A percentile compares a stretch with the other conserved stretches of the same genome.
Conservation (phyloP, 2,797 vertebrate species). For the Cichlasoma orientale region DNA sequence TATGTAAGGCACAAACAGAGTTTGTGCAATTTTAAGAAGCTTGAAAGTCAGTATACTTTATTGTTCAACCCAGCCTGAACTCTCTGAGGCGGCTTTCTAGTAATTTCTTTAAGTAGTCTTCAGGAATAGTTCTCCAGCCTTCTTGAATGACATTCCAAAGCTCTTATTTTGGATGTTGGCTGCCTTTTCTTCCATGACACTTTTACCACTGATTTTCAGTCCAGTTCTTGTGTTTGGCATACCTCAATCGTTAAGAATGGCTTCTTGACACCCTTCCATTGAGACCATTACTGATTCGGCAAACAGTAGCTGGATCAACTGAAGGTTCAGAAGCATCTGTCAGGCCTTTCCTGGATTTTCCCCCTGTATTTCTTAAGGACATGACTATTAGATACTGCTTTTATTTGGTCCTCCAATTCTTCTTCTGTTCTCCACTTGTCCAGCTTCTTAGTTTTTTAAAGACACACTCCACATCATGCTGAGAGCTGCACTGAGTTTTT, state of each 20-base stretch:
- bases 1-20: background rate
- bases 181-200: no score
- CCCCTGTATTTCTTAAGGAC: no score
- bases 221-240: no score
- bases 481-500: background rate
- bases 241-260: no score
- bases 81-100: background rate
- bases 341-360: no score
- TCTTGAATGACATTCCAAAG: background rate
- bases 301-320: no score
- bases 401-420: background rate
- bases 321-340: no score
- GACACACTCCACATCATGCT: background rate
- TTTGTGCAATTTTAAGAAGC: background rate
- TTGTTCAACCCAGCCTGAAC: background rate
- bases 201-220: no score
- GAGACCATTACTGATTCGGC: no score
- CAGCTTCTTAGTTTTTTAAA: background rate
- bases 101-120: background rate
- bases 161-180: background rate
- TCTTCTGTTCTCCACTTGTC: background rate
- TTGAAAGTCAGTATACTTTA: accelerated
- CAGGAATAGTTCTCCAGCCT: background rate
- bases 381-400: no score
- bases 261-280: no score